phyloP scores from a whole-genome alignment of 2,888 invertebrate species.

The Mystacides longicornis region DNA sequence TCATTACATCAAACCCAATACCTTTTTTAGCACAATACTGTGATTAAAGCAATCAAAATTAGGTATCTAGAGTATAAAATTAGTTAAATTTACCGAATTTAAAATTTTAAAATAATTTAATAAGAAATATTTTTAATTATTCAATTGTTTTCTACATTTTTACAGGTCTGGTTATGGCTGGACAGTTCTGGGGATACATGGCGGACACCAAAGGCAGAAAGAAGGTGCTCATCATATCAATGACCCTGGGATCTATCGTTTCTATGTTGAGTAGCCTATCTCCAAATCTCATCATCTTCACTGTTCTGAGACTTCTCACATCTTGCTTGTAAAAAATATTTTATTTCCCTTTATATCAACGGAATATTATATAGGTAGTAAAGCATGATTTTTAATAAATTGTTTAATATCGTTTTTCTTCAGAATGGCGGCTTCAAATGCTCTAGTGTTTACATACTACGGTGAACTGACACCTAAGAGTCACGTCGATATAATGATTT shows the following conservation, averaged over 20 bases:
- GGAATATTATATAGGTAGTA: neutral
- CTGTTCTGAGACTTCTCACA: slow-evolving; percentile 55
- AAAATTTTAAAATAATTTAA: no score
- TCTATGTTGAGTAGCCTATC: slow-evolving; percentile 53
- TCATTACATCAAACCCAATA: no score
- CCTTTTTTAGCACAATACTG: no score
- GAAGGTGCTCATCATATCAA: slow-evolving; percentile 41
- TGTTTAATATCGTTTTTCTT: neutral
- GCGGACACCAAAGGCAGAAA: slow-evolving; percentile 69
- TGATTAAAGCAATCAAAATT: no score
- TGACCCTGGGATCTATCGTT: slow-evolving; percentile 37
- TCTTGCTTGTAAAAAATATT: slow-evolving; percentile 40
- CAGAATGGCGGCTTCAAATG: slow-evolving; percentile 17
- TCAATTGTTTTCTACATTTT: no score
- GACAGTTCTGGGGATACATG: slow-evolving; percentile 72
- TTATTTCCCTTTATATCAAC: neutral
- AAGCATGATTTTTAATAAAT: neutral
- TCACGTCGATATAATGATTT: slow-evolving; percentile 15
- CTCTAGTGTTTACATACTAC: slow-evolving; percentile 14
- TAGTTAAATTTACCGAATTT: no score
- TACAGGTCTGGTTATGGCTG: slow-evolving; percentile 59
- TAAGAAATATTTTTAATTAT: no score
- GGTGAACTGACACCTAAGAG: slow-evolving; percentile 19
- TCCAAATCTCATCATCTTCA: slow-evolving; percentile 52
- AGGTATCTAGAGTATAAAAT: no score